A percentile compares a stretch with the other conserved stretches of the same genome.
Evolutionary conservation across 2,113 vertebrate species (phyloP).

Genomic region (Trichechus manatus): DNA sequence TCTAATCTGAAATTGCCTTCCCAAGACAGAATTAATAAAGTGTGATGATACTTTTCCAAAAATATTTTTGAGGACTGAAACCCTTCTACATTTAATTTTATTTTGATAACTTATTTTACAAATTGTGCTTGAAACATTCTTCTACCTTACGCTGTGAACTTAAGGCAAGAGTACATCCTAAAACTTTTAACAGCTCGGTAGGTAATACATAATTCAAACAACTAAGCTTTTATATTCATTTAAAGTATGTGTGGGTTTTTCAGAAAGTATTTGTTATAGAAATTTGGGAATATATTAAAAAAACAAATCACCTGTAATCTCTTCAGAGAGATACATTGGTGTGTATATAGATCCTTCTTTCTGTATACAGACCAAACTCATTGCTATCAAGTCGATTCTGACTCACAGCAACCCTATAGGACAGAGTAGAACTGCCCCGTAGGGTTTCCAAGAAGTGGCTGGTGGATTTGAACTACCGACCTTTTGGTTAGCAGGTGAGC

Average conservation of each 20-base stretch:
- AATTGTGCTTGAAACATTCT: background rate
- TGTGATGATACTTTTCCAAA: slow-evolving; percentile 22
- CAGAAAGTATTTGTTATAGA: slow-evolving; percentile 13
- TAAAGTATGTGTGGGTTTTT: slow-evolving; percentile 50
- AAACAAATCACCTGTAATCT: background rate
- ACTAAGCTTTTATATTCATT: slow-evolving; percentile 33
- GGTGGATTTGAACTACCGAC: too few relatives aligned
- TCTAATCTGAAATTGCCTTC: background rate
- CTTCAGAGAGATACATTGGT: background rate
- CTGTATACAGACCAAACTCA: background rate
- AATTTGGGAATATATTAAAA: slow-evolving; percentile 33
- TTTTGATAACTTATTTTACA: slow-evolving; percentile 49
- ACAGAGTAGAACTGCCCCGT: too few relatives aligned
- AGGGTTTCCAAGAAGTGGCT: too few relatives aligned
- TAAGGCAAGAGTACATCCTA: slow-evolving; percentile 7
- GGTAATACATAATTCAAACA: slow-evolving; percentile 3
- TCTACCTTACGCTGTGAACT: background rate
- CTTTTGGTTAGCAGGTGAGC: too few relatives aligned
- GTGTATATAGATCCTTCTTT: background rate
- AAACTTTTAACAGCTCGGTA: slow-evolving; percentile 22
- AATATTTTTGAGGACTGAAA: background rate
- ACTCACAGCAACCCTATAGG: too few relatives aligned
- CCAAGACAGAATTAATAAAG: slow-evolving; percentile 31
- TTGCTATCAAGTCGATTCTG: too few relatives aligned
- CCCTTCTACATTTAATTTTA: slow-evolving; percentile 21